Evolutionary conservation across 2,888 invertebrate species (phyloP), one percentile per base, ranked within the genome.

Genomic region (Phania funesta): DNA sequence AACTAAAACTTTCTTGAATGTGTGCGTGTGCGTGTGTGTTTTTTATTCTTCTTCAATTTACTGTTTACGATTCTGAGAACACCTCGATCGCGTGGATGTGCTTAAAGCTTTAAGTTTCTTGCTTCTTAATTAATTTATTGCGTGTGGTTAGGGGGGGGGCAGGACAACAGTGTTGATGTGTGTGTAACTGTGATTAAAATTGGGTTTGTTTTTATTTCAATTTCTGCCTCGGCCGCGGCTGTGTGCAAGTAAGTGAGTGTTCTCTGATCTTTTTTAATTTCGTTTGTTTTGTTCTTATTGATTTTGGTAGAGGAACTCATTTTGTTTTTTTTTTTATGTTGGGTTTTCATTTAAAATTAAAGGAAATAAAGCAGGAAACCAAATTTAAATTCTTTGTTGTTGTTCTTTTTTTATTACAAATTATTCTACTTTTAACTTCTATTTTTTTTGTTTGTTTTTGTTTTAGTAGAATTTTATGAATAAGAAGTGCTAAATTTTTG

Each of bases 41-140:
- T 52, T 26, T 8, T 16, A 4, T 24, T 58, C 4, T 8, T 18
- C 0, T 8, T 4, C 1, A 9, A 13, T 29, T 29, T 16, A 13
- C 29, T 20, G 29, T 5, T 11, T 38, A 46, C 22, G 32, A 41
- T n/a, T n/a, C n/a, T n/a, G n/a, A n/a, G n/a, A n/a, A n/a, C n/a
- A n/a, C n/a, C n/a, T n/a, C n/a, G n/a, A n/a, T n/a, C n/a, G 70
- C 48, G 62, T 62, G 62, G 67, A 71, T 71, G 76, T 83, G 83
- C 71, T 85, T 64, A 50, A 78, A 58, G 35, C 67, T 56, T 29
- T 13, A 64, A 7, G 9, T 54, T 20, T 67, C 11, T 73, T 68
- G 54, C 64, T 44, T 74, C 67, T 64, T 44, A 16, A 76, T 50
- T 73, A 52, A 79, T 58, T 74, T 62, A 50, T 35, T 35, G 64